Conservation (phyloP, 1,140 invertebrate species). For the Panonychus citri region DNA sequence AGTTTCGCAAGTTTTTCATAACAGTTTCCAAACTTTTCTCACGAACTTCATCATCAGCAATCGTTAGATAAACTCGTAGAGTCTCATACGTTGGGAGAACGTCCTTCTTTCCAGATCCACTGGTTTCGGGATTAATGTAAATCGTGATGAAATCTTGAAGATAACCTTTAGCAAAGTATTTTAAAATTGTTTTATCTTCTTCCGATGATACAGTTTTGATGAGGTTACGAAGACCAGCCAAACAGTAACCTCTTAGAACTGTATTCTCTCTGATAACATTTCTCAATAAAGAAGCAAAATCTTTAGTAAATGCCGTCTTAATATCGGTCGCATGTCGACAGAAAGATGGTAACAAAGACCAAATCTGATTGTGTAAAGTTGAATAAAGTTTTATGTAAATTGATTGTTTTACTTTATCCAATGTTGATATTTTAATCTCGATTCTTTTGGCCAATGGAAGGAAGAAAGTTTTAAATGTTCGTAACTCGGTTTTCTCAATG, state of each 20-base stretch:
- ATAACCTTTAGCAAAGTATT: background rate
- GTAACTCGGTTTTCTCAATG: slow-evolving; percentile 45
- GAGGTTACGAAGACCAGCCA: background rate
- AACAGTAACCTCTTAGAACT: background rate
- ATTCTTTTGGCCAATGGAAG: slow-evolving; percentile 40
- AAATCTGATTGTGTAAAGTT: slow-evolving; percentile 37
- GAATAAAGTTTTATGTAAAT: background rate
- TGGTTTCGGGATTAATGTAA: background rate
- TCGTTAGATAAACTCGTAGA: background rate
- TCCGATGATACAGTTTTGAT: background rate
- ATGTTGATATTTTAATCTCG: slow-evolving; percentile 5
- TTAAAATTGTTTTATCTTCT: too few species aligned
- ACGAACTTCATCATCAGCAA: background rate
- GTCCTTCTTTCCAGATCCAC: background rate
- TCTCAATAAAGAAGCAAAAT: background rate
- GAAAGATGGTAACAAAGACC: slow-evolving; percentile 70
- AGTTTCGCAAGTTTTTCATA: background rate
- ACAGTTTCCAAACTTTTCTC: background rate
- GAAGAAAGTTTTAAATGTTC: slow-evolving; percentile 53
- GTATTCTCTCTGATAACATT: background rate
- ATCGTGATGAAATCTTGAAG: background rate
- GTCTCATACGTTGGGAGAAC: background rate
- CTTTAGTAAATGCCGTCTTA: slow-evolving; percentile 25
- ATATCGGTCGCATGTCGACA: slow-evolving; percentile 60
- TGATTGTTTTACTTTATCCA: background rate